Conservation (phyloP, 2,888 invertebrate genomes). For the Pyrgus malvae region DNA sequence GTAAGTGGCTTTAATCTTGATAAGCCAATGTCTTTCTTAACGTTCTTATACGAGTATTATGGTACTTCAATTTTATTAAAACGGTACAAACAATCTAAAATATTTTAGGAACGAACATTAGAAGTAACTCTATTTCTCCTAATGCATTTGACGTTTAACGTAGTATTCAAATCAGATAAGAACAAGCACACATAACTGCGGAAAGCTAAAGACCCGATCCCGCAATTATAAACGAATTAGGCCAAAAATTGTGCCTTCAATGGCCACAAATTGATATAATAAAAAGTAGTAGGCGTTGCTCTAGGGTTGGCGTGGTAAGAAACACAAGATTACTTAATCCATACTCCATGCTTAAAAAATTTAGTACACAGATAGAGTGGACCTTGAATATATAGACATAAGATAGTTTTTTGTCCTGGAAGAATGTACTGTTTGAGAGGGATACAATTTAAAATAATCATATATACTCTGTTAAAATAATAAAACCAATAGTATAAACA, state of each 20-base stretch:
- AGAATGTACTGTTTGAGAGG: too few species aligned
- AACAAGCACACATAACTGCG: slow-evolving; percentile 56
- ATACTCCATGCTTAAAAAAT: too few species aligned
- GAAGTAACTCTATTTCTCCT: too few species aligned
- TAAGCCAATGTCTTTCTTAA: too few species aligned
- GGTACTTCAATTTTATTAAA: background rate
- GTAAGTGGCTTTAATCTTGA: too few species aligned
- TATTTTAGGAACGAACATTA: slow-evolving; percentile 13
- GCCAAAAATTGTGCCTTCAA: slow-evolving; percentile 75
- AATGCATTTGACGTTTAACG: slow-evolving; percentile 49
- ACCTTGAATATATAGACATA: too few species aligned
- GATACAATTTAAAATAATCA: too few species aligned
- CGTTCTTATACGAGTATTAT: background rate
- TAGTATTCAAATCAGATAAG: slow-evolving; percentile 65
- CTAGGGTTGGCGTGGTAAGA: slow-evolving; percentile 38
- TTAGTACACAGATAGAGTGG: too few species aligned
- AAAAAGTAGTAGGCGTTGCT: slow-evolving; percentile 60
- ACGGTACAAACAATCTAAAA: background rate
- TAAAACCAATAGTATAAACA: too few species aligned
- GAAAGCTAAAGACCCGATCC: slow-evolving; percentile 61
- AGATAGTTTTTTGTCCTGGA: too few species aligned
- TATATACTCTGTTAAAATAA: too few species aligned
- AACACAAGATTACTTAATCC: too few species aligned
- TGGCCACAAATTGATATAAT: slow-evolving; percentile 81
- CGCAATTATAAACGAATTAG: slow-evolving; percentile 80